Conservation (phyloP, 2,797 vertebrate genomes). For the Salarias fasciatus region DNA sequence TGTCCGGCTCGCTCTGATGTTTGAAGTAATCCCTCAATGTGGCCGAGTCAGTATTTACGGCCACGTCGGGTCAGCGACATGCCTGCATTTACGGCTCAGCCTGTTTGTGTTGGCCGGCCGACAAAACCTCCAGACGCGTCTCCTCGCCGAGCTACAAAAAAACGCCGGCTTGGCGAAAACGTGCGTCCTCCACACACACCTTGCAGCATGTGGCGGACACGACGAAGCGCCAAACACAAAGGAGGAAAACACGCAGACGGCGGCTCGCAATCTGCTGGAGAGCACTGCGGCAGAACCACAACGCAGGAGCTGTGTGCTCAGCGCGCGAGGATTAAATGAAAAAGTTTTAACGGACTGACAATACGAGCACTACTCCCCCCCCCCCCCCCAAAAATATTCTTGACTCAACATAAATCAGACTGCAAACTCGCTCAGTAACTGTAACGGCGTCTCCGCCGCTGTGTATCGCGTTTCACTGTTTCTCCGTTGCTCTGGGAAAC, state of each 20-base stretch:
- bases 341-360: too few relatives aligned
- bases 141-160: constrained; percentile 16
- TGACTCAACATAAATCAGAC: background rate
- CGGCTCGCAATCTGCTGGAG: too few relatives aligned
- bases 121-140: constrained; percentile 2
- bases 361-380: too few relatives aligned
- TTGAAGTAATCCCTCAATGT: constrained; percentile 34
- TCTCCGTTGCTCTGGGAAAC: constrained; percentile 2
- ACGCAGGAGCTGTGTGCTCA: too few relatives aligned
- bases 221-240: constrained; percentile 3
- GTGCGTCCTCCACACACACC: constrained; percentile 11
- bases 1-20: constrained; percentile 26
- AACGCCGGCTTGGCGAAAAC: constrained; percentile 6
- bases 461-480: background rate
- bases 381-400: too few relatives aligned
- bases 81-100: constrained; percentile 28
- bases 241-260: constrained; percentile 8
- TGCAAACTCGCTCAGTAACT: background rate
- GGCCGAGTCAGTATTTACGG: constrained; percentile 29
- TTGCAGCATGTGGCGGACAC: constrained; percentile 31
- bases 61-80: constrained; percentile 37
- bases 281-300: too few relatives aligned
- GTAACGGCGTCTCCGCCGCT: background rate
- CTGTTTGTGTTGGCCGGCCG: constrained; percentile 1
- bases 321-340: too few relatives aligned